Conservation (phyloP, 1,140 invertebrate species). For the Drosophila auraria region DNA sequence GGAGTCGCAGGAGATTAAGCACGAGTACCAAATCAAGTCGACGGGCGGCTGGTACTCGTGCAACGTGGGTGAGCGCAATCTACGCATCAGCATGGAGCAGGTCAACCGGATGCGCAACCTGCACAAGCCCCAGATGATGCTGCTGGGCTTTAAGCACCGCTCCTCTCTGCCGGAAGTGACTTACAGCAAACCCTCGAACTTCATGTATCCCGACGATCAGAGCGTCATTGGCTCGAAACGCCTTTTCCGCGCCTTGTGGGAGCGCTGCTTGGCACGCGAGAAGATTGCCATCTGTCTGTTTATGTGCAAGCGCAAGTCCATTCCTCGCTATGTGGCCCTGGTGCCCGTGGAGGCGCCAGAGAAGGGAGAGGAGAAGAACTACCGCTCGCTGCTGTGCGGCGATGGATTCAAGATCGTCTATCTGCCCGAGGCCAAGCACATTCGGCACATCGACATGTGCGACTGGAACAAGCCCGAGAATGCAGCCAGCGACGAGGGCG, state of each 20-base stretch:
- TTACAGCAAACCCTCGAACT: slow-evolving; percentile 73
- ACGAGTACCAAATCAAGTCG: slow-evolving; percentile 64
- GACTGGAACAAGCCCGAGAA: slow-evolving; percentile 75
- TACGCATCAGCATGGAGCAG: slow-evolving; percentile 63
- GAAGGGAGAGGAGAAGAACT: slow-evolving; percentile 43
- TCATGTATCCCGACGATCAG: slow-evolving; percentile 83
- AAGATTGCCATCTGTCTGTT: slow-evolving; percentile 83
- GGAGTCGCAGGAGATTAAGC: slow-evolving; percentile 51
- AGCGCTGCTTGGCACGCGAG: slow-evolving; percentile 71
- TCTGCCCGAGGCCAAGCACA: slow-evolving; percentile 71
- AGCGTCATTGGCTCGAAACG: slow-evolving; percentile 74
- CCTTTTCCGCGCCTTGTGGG: slow-evolving; percentile 80
- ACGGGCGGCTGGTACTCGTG: slow-evolving; percentile 71
- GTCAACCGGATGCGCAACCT: slow-evolving; percentile 63
- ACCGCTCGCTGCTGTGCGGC: slow-evolving; percentile 58
- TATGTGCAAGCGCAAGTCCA: slow-evolving; percentile 71
- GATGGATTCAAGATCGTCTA: slow-evolving; percentile 84
- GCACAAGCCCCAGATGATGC: slow-evolving; percentile 70
- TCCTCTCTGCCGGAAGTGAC: slow-evolving; percentile 49
- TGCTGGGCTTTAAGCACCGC: slow-evolving; percentile 80
- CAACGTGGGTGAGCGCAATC: slow-evolving; percentile 40
- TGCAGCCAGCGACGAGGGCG: slow-evolving; percentile 49
- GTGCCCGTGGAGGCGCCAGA: slow-evolving; percentile 54
- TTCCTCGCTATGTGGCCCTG: slow-evolving; percentile 77
- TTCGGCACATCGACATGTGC: slow-evolving; percentile 64